These are phyloP conservation scores for Lysiphlebus fabarum DNA, from an alignment of 1,140 invertebrate species.

Conservation along the genomic window DNA sequence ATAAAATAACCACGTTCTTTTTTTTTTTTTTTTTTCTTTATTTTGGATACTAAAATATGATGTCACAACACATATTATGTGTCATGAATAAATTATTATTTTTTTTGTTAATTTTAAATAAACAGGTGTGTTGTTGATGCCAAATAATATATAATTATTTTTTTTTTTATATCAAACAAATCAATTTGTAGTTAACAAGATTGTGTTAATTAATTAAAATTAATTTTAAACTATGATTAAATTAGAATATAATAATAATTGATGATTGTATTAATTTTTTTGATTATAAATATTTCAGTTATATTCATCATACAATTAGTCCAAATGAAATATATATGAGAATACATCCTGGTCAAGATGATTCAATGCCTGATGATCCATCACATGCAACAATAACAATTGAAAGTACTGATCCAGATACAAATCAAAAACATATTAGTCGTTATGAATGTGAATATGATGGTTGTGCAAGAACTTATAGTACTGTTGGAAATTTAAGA, in stretches of 20 bases:
- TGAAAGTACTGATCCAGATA: slow-evolving; percentile 63
- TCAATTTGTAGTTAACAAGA: background rate
- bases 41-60: slow-evolving; percentile 2
- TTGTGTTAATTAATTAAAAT: background rate
- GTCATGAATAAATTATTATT: too few relatives aligned
- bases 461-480: slow-evolving; percentile 86
- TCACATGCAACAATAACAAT: slow-evolving; percentile 67
- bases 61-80: too few relatives aligned
- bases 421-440: slow-evolving; percentile 64
- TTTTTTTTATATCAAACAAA: background rate
- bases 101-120: slow-evolving; percentile 1
- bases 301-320: slow-evolving; percentile 66
- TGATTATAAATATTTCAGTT: too few relatives aligned
- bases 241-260: slow-evolving; percentile 4
- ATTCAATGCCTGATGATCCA: slow-evolving; percentile 62
- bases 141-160: too few relatives aligned
- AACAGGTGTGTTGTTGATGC: slow-evolving; percentile 6
- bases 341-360: slow-evolving; percentile 61
- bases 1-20: background rate
- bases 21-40: slow-evolving; percentile 3
- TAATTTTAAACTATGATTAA: background rate
- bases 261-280: slow-evolving; percentile 6
- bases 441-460: slow-evolving; percentile 85
- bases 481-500: slow-evolving; percentile 88
- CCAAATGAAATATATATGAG: slow-evolving; percentile 69